A percentile compares a stretch with the other conserved stretches of the same genome.
These are phyloP conservation scores for Daphoenositta chrysoptera DNA, from an alignment of 2,113 vertebrate genomes.

Conservation along the genomic window DNA sequence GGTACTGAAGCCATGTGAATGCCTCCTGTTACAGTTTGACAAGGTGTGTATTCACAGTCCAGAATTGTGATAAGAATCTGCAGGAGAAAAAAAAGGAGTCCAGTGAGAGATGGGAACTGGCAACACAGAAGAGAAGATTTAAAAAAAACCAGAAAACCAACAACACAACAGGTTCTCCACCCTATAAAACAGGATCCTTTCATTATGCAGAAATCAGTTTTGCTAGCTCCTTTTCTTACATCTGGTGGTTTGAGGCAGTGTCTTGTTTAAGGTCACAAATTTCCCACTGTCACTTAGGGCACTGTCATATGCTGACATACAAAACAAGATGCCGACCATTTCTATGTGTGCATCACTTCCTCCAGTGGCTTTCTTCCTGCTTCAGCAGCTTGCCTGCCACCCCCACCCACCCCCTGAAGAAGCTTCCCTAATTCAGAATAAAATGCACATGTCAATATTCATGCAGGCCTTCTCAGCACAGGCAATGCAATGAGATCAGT, in stretches of 20 bases:
- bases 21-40: background rate
- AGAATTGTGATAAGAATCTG: background rate
- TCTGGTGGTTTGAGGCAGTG: background rate
- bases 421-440: slow-evolving; percentile 56
- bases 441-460: slow-evolving; percentile 49
- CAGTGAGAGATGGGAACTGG: background rate
- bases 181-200: background rate
- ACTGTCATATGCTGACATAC: slow-evolving; percentile 15
- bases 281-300: background rate
- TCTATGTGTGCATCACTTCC: slow-evolving; percentile 66
- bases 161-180: background rate
- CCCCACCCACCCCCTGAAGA: slow-evolving; percentile 38
- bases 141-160: background rate
- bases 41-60: background rate
- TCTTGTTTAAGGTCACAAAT: background rate
- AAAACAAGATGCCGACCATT: slow-evolving; percentile 52
- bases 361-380: slow-evolving; percentile 71
- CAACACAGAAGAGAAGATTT: background rate
- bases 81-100: background rate
- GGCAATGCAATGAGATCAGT: background rate
- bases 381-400: slow-evolving; percentile 54
- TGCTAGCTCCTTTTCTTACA: background rate
- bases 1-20: background rate
- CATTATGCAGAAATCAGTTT: background rate
- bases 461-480: background rate